Evolutionary conservation across 2,797 vertebrate genomes (phyloP), one percentile per base, ranked within the genome.

Genomic region (Poeciliopsis presidionis): DNA sequence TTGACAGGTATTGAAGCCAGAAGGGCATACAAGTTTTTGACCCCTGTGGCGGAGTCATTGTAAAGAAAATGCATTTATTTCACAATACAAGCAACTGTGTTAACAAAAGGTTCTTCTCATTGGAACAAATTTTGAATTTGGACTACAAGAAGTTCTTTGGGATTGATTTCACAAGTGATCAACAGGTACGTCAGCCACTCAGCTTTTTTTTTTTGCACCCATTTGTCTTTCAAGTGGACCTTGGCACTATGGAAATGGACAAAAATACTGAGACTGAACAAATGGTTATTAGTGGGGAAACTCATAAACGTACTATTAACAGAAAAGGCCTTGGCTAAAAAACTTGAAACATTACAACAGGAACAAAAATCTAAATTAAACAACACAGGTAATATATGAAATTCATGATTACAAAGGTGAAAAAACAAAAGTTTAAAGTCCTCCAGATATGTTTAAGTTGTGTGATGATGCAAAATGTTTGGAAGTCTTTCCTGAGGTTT

Each of bases 241-340:
- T 55, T 11, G 1, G 9, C 9, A n/a, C 25, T 55, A n/a, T n/a
- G 53, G 53, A 55, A 22, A 55, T 55, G 25, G 25, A 22, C 53
- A n/a, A 55, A 55, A 55, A 55, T 55, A 55, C 25, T 55, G 53
- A 55, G 53, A 55, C 53, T 55, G 53, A 55, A 55, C 53, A 55
- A 4, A 55, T 55, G 9, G 53, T 9, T 55, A 4, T 4, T 12
- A 9, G 25, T 25, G 25, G 53, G 53, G 53, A 55, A 55, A 12
- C 53, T 55, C 33, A 33, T 33, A n/a, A n/a, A n/a, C 6, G 2
- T 55, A 8, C 2, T 55, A 53, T 53, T 53, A 25, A 53, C 18
- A 55, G 22, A 55, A 55, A 55, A n/a, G 22, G 7, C 53, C 8
- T 55, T 55, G 1, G 53, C 53, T 22, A 25, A 55, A 55, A 55